These are phyloP conservation scores for Acronicta psi DNA, from an alignment of 2,888 invertebrate species.

Conservation along the genomic window DNA sequence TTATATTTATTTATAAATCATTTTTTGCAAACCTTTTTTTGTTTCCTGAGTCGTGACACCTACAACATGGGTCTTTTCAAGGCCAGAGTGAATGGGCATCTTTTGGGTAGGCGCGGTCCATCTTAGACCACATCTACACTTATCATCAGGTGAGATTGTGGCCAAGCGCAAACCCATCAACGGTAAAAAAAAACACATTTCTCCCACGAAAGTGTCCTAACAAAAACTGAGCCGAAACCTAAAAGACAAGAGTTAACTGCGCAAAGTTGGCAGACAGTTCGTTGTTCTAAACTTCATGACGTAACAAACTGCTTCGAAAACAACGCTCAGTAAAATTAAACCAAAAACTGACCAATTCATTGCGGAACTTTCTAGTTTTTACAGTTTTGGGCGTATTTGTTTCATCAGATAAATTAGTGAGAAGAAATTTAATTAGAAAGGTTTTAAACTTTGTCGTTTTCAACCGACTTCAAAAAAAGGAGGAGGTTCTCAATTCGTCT, in stretches of 20 bases:
- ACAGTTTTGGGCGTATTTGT: conserved; percentile 2
- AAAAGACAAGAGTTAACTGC: conserved; percentile 23
- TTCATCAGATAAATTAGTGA: conserved; percentile 5
- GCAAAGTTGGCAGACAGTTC: conserved; percentile 63
- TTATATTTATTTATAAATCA: too few species aligned
- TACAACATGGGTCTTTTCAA: too few species aligned
- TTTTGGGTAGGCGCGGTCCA: too few species aligned
- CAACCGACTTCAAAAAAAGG: too few species aligned
- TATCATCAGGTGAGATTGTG: too few species aligned
- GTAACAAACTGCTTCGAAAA: conserved; percentile 65
- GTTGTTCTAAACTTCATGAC: conserved; percentile 63
- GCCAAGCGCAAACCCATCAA: too few species aligned
- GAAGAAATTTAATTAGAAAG: conserved; percentile 8
- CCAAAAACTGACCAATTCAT: conserved; percentile 43
- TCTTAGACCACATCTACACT: too few species aligned
- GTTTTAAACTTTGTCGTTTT: conserved; percentile 2
- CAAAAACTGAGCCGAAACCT: conserved; percentile 7
- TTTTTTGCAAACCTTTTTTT: too few species aligned
- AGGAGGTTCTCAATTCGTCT: too few species aligned
- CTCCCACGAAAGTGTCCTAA: background rate
- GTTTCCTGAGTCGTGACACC: too few species aligned
- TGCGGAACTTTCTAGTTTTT: conserved; percentile 14
- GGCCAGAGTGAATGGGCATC: too few species aligned
- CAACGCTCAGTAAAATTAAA: conserved; percentile 57
- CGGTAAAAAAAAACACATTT: too few species aligned